Percentiles rank a stretch among this genome's conserved stretches.
These are phyloP conservation scores for Temnothorax curvispinosus DNA, from an alignment of 1,140 invertebrate species.

Conservation along the genomic window DNA sequence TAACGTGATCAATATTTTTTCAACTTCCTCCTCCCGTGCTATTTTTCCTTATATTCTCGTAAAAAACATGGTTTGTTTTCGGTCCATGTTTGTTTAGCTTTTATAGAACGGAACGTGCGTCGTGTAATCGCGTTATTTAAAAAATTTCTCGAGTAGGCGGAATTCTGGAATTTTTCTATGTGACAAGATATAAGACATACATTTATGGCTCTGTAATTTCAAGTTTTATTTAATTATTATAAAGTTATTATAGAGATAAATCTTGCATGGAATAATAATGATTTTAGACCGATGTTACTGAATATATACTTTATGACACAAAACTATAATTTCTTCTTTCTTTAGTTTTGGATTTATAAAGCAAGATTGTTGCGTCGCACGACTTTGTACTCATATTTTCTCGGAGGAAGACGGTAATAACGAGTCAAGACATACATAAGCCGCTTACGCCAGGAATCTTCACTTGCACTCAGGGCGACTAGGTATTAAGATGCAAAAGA, in stretches of 20 bases:
- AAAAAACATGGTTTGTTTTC: not conserved
- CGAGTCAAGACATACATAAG: conserved; percentile 35
- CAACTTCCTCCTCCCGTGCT: not conserved
- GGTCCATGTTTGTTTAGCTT: not conserved
- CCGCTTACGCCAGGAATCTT: conserved; percentile 37
- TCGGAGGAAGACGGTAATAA: conserved; percentile 21
- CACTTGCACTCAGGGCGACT: not conserved
- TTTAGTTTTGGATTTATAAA: conserved; percentile 9
- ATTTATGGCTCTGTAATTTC: not conserved
- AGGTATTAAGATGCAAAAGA: conserved; percentile 46
- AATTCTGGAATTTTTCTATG: not conserved
- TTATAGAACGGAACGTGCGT: not conserved
- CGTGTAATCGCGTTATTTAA: not conserved
- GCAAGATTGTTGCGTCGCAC: not conserved
- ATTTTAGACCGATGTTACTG: not conserved
- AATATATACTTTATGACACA: not conserved
- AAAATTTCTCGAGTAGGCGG: not conserved
- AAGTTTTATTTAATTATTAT: not conserved
- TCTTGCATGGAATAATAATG: not conserved
- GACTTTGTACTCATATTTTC: conserved; percentile 31
- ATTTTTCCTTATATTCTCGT: not conserved
- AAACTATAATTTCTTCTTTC: not conserved
- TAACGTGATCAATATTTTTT: not conserved
- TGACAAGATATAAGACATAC: not conserved
- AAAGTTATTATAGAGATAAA: not conserved